Conservation (phyloP, 2,113 vertebrate species). For the mouse (Mus musculus) region DNA sequence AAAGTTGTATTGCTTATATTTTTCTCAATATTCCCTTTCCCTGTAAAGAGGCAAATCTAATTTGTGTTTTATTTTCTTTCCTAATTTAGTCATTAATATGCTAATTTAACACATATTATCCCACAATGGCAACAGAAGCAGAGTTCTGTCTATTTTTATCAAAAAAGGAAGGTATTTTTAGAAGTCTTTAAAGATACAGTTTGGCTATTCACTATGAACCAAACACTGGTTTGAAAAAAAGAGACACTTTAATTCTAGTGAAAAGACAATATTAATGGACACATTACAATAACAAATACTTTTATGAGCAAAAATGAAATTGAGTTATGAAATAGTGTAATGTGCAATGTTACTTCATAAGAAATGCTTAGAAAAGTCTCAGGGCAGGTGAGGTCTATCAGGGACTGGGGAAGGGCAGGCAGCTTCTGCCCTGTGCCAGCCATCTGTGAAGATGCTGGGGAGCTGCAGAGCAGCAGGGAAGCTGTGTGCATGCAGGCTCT, state of each 20-base stretch:
- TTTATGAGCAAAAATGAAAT: not conserved
- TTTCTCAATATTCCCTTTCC: not conserved
- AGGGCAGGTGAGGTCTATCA: too few relatives aligned
- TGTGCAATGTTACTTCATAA: not conserved
- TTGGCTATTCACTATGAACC: not conserved
- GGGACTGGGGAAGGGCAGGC: not conserved
- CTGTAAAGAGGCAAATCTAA: not conserved
- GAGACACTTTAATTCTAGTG: not conserved
- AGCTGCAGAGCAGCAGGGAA: not conserved
- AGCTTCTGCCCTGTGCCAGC: not conserved
- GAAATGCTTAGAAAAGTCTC: not conserved
- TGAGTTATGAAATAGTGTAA: not conserved
- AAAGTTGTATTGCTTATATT: constrained; percentile 1
- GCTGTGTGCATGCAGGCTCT: too few relatives aligned
- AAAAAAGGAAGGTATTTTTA: not conserved
- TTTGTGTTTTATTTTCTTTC: not conserved
- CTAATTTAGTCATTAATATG: not conserved
- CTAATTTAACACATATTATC: not conserved
- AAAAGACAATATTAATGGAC: not conserved
- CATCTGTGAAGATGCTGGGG: not conserved
- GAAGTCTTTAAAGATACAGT: not conserved
- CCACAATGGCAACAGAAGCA: not conserved
- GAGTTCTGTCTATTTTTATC: not conserved
- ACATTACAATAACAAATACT: not conserved
- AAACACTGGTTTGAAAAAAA: not conserved